Base-by-base conservation (phyloP, 2,888 invertebrate species). In the Theretra japonica region DNA sequence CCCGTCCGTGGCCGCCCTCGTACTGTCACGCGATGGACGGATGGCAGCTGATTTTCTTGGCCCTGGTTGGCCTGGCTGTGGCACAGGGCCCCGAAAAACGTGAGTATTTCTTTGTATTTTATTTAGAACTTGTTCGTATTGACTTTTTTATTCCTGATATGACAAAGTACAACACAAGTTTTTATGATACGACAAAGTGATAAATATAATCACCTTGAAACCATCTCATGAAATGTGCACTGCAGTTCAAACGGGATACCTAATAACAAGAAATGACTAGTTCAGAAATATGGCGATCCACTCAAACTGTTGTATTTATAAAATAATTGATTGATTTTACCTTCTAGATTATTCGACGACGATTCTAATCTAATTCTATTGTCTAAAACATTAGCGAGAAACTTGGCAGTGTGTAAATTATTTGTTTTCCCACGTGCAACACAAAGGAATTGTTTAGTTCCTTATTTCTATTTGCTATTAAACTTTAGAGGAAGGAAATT, bases 61-160 rank as follows among this genome's bases (percentile, higher is more conserved):
- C 84, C 75, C 76, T 89, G n/a, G 53, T 84, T 48, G 86, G 85
- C 58, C 70, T 84, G 41, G 85, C 81, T 5, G 75, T 74, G 19
- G 88, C 84, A 4, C 90, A 90, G 74, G 88, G 88, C 21, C 85
- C 89, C 6, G 91, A 91, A 73, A 90, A 89, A 84, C 82, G 91
- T 91, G 73, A 90, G 91, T 89, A 23, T 69, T 68, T 59, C 68
- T 71, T 33, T 30, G 7, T 30, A 41, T 41, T 41, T 41, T 41
- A 11, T 8, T 33, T 33, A 33, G 2, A 0, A 33, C 2, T 33
- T 33, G 11, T 41, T 11, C 11, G 2, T 41, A 41, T 41, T 11
- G 15, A 15, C 11, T 41, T 41, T 41, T 41, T 8, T 2, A 8
- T 41, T 41, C 11, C 8, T 15, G 11, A 3, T 7, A 7, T 33